Evolutionary conservation across 2,113 vertebrate species (phyloP).

Genomic region (Brachirus orientalis): DNA sequence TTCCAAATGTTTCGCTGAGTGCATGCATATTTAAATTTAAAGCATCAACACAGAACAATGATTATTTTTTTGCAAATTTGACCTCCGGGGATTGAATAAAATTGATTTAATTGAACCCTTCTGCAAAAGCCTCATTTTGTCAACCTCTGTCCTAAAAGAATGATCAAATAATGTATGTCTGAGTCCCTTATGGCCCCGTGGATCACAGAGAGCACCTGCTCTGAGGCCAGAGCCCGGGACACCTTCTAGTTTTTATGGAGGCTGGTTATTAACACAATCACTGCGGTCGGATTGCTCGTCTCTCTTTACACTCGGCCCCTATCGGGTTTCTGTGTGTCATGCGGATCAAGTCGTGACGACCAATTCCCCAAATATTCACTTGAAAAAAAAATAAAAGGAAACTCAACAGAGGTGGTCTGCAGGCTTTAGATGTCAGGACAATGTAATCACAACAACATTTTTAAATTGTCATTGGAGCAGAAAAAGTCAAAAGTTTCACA

Average conservation of each 20-base stretch:
- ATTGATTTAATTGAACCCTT: slow-evolving; percentile 16
- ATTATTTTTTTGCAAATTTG: background rate
- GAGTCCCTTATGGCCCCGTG: too few relatives aligned
- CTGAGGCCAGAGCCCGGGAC: too few relatives aligned
- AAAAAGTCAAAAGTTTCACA: background rate
- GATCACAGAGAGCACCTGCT: too few relatives aligned
- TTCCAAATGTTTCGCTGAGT: too few relatives aligned
- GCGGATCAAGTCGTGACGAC: slow-evolving; percentile 81
- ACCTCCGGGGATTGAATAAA: slow-evolving; percentile 14
- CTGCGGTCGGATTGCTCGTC: slow-evolving; percentile 75
- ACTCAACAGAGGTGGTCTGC: slow-evolving; percentile 48
- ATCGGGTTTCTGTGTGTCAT: slow-evolving; percentile 68
- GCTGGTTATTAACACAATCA: too few relatives aligned
- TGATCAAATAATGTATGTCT: too few relatives aligned
- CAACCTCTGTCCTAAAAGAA: too few relatives aligned
- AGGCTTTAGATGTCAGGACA: slow-evolving; percentile 34
- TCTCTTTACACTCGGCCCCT: slow-evolving; percentile 61
- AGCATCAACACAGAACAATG: too few relatives aligned
- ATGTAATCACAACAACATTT: slow-evolving; percentile 20
- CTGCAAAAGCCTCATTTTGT: slow-evolving; percentile 58
- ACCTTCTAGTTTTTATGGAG: too few relatives aligned
- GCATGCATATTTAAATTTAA: too few relatives aligned
- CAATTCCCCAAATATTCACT: slow-evolving; percentile 59
- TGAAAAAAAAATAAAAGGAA: slow-evolving; percentile 14
- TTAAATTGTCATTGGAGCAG: slow-evolving; percentile 27